Evolutionary conservation across 2,888 invertebrate genomes (phyloP), one percentile per base, ranked within the genome.

Genomic region (Caenorhabditis auriculariae): DNA sequence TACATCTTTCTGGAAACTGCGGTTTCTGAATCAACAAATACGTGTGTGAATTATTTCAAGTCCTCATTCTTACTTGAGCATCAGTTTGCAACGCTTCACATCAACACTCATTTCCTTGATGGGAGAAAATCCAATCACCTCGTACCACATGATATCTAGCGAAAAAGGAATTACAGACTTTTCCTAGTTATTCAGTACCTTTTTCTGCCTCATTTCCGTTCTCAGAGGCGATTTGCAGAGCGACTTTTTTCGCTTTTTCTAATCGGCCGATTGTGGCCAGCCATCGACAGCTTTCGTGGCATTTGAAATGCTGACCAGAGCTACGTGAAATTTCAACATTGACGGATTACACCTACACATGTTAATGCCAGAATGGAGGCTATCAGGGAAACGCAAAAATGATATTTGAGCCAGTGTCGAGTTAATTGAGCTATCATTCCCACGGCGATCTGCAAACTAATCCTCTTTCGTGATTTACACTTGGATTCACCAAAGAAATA

Each of bases 281-380:
- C 77, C 77, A 77, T 12, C 75, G 67, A 41, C 76, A 72, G 44
- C 73, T 74, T 57, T 77, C 77, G 6, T 61, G 59, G 3, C 66
- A 57, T 15, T 60, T 57, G 5, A 41, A 44, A 23, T 64, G 52
- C 77, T 77, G 46, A 56, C 73, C 42, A 26, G 5, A 26, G 15
- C 32, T n/a, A n/a, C 7, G 9, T 17, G 9, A 23, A 23, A 15
- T 19, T 49, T 15, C 12, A 41, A 41, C 12, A 41, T n/a, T 17
- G 17, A 17, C n/a, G n/a, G n/a, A n/a, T 23, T 27, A 7, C n/a
- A 29, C 54, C 26, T 49, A 72, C 72, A 29, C 57, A 52, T 21
- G 61, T 38, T 41, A 73, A 21, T 17, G 55, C 35, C 15, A 70
- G 27, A 15, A 65, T 7, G 12, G 65, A 24, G 15, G 70, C 70